phyloP scores from a whole-genome alignment of 2,797 vertebrate genomes.

The Liparis tanakae region DNA sequence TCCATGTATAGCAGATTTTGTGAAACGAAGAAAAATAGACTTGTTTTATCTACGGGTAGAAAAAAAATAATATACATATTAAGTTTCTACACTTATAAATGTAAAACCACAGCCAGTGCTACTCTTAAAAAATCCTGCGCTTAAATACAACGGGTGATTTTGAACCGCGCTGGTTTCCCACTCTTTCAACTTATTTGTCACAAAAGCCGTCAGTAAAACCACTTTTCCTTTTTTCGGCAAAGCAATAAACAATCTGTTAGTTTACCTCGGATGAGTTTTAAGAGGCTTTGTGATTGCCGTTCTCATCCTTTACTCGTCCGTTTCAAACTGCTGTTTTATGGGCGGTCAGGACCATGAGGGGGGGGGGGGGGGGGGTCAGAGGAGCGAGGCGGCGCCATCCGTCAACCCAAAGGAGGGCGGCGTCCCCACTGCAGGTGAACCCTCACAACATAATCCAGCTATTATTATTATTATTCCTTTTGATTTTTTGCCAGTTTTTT shows the following conservation, averaged over 20 bases:
- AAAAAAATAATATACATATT: background rate
- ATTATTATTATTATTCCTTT: background rate
- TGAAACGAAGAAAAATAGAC: too few species aligned
- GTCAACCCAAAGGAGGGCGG: constrained; percentile 59
- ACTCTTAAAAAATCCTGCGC: background rate
- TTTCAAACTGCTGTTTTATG: constrained; percentile 12
- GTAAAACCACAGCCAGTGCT: background rate
- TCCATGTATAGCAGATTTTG: too few species aligned
- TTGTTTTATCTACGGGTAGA: background rate
- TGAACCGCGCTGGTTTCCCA: background rate
- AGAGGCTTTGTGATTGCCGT: constrained; percentile 1
- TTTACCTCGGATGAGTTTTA: background rate
- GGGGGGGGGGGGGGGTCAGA: too few species aligned
- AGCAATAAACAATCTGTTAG: constrained; percentile 18
- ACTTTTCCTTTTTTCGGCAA: background rate
- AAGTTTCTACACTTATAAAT: too few species aligned
- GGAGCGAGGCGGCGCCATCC: constrained; percentile 54
- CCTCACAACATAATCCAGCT: constrained; percentile 18
- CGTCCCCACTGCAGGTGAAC: constrained; percentile 25
- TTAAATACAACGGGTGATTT: background rate
- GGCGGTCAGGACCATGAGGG: constrained; percentile 15
- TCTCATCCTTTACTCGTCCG: constrained; percentile 1
- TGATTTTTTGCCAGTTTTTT: constrained; percentile 5
- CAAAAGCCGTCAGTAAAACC: background rate
- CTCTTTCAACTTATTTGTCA: background rate